Evolutionary conservation across 2,113 vertebrate genomes (phyloP).

Genomic region (Aix galericulata): DNA sequence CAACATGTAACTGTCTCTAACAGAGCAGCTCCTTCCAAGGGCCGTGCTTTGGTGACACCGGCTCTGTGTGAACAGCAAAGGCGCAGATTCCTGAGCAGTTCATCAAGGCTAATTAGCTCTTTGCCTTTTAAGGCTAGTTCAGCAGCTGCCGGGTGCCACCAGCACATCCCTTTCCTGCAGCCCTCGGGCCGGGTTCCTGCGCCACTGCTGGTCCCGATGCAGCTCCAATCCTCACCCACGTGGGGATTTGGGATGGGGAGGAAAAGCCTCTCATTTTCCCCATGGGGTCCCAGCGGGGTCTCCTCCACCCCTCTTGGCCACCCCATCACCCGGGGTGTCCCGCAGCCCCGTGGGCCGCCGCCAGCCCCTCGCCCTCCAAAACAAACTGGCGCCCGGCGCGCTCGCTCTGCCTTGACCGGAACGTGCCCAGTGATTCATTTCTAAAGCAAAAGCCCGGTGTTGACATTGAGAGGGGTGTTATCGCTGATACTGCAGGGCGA

Average conservation of each 20-base stretch:
- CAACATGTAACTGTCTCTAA: accelerated
- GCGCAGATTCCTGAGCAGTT: neutral
- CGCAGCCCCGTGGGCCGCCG: too few species aligned
- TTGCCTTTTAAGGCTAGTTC: neutral
- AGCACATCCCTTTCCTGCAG: neutral
- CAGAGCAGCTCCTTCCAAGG: neutral
- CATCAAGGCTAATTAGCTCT: neutral
- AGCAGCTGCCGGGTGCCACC: accelerated
- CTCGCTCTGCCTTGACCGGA: neutral
- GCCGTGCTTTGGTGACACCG: accelerated
- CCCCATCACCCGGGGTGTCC: neutral
- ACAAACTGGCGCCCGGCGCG: neutral
- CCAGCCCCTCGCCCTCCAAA: slow-evolving; percentile 31
- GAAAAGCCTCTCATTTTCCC: neutral
- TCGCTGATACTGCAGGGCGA: neutral
- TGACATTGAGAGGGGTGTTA: slow-evolving; percentile 36
- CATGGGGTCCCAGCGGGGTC: too few species aligned
- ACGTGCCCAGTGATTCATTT: slow-evolving; percentile 30
- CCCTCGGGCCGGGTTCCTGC: neutral
- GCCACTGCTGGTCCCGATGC: too few species aligned
- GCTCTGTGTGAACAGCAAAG: neutral
- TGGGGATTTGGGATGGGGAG: too few species aligned
- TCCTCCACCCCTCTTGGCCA: neutral
- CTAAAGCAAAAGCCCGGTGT: neutral
- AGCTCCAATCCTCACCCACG: neutral